These are phyloP conservation scores for Ailuropoda melanoleuca DNA, from an alignment of 2,113 vertebrate genomes.

Conservation along the genomic window DNA sequence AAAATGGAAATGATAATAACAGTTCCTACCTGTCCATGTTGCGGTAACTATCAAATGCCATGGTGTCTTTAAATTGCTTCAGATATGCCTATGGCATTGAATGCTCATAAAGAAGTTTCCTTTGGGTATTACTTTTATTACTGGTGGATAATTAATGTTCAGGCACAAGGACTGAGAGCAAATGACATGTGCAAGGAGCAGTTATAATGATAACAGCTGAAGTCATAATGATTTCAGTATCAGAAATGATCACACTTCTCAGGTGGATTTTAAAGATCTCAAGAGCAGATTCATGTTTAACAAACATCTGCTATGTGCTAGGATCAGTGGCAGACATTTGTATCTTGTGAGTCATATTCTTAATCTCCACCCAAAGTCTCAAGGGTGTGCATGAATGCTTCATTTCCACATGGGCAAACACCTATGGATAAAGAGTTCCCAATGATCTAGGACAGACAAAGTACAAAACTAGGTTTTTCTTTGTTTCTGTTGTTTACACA, in stretches of 20 bases:
- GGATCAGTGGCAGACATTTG: background rate
- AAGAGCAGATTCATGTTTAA: background rate
- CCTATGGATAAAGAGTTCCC: background rate
- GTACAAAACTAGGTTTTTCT: background rate
- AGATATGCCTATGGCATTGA: background rate
- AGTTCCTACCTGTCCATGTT: background rate
- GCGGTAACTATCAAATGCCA: background rate
- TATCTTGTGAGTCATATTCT: background rate
- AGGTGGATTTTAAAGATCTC: background rate
- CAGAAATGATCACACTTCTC: background rate
- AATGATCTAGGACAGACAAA: background rate
- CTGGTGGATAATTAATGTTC: background rate
- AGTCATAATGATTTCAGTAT: background rate
- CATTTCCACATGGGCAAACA: background rate
- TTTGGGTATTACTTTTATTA: background rate
- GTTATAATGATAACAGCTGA: background rate
- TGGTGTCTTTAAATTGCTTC: background rate
- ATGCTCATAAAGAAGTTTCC: background rate
- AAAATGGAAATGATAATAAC: background rate
- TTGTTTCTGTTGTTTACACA: conserved; percentile 26
- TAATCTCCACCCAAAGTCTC: background rate
- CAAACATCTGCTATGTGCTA: background rate
- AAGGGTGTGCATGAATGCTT: background rate
- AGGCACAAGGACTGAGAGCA: background rate
- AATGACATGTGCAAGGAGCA: background rate